Evolutionary conservation across 1,140 invertebrate genomes (phyloP).

Genomic region (Cheumatopsyche charites): DNA sequence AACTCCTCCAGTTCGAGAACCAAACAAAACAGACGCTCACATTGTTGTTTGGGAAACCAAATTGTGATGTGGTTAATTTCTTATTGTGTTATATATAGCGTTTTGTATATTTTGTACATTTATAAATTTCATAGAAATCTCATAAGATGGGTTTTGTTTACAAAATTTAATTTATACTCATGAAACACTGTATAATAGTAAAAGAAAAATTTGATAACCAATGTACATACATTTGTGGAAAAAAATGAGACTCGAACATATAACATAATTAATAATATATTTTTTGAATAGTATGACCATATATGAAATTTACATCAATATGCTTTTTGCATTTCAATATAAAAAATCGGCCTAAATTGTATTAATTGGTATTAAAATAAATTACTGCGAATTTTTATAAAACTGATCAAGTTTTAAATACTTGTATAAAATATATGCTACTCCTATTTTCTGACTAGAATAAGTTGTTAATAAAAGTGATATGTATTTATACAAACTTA

Average conservation of each 20-base stretch:
- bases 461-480: too few species aligned
- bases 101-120: slow-evolving; percentile 11
- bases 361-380: not conserved
- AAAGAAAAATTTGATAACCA: too few species aligned
- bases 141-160: not conserved
- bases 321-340: not conserved
- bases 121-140: not conserved
- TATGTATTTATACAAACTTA: too few species aligned
- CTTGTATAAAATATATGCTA: too few species aligned
- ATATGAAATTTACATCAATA: not conserved
- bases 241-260: too few species aligned
- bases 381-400: not conserved
- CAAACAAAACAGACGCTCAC: slow-evolving; percentile 80
- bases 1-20: slow-evolving; percentile 61
- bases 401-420: too few species aligned
- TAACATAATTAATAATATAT: too few species aligned
- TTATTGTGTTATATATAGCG: slow-evolving; percentile 22
- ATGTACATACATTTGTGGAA: too few species aligned
- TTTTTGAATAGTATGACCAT: too few species aligned
- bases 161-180: not conserved
- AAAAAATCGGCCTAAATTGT: too few species aligned
- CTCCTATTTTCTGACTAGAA: too few species aligned
- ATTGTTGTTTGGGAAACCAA: slow-evolving; percentile 91
- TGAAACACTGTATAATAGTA: too few species aligned
- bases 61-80: slow-evolving; percentile 63